Conservation (phyloP, 2,888 invertebrate species). For the Allygus modestus region DNA sequence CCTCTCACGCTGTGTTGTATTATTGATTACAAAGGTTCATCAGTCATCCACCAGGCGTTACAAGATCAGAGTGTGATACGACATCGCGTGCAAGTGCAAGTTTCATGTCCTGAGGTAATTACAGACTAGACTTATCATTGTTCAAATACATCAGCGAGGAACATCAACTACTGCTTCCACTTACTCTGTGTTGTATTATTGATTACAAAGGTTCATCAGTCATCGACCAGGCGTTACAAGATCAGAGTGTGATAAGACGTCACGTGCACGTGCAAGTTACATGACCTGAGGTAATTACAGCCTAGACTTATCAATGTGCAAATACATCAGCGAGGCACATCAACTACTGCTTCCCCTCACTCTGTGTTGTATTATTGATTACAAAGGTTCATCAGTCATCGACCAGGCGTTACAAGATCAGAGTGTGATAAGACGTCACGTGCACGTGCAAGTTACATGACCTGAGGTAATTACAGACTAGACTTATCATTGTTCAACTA, state of each 20-base stretch:
- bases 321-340: constrained; percentile 21
- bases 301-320: constrained; percentile 19
- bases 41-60: background rate
- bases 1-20: background rate
- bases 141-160: constrained; percentile 6
- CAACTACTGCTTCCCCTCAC: background rate
- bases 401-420: background rate
- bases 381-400: constrained; percentile 15
- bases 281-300: constrained; percentile 3
- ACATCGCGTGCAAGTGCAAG: constrained; percentile 2
- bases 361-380: constrained; percentile 21
- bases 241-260: constrained; percentile 14
- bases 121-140: constrained; percentile 29
- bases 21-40: constrained; percentile 27
- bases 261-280: constrained; percentile 3
- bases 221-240: background rate
- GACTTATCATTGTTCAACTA: constrained; percentile 19
- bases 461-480: constrained; percentile 10
- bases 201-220: constrained; percentile 27
- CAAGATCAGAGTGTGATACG: constrained; percentile 7
- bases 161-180: background rate
- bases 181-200: constrained; percentile 8
- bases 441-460: constrained; percentile 2
- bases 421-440: constrained; percentile 9
- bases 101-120: background rate